Evolutionary conservation across 2,797 vertebrate species (phyloP).

Genomic region (Schizopygopsis pylzovi): DNA sequence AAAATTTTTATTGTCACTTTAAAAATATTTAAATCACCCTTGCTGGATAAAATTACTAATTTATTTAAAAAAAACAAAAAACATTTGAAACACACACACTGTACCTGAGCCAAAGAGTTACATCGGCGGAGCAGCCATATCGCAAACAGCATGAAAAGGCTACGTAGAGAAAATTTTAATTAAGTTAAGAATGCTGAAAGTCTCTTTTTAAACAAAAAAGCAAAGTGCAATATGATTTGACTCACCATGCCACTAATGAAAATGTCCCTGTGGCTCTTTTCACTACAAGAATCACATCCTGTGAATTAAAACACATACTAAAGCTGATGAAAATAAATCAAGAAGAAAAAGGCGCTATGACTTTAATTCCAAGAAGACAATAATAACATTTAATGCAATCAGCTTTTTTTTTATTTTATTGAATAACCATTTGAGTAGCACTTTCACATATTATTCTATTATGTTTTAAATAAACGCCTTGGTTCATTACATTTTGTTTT

Average conservation of each 20-base stretch:
- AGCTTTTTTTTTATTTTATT: not conserved
- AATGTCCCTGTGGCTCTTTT: conserved; percentile 82
- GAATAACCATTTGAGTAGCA: not conserved
- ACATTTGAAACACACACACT: not conserved
- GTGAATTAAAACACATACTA: conserved; percentile 52
- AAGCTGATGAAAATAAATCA: too few species aligned
- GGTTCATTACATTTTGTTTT: not conserved
- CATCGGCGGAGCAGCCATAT: conserved; percentile 88
- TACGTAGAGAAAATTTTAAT: conserved; percentile 7
- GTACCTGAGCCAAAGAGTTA: conserved; percentile 88
- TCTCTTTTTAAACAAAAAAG: not conserved
- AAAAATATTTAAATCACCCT: not conserved
- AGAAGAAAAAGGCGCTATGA: not conserved
- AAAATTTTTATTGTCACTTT: not conserved
- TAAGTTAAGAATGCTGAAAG: not conserved
- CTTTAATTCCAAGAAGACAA: not conserved
- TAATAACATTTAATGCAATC: too few species aligned
- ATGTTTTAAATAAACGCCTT: not conserved
- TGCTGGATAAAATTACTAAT: not conserved
- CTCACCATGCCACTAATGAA: conserved; percentile 81
- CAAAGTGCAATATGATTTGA: conserved; percentile 10
- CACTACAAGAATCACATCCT: conserved; percentile 78
- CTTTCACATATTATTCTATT: not conserved
- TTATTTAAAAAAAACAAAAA: not conserved
- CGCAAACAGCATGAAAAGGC: conserved; percentile 85